Evolutionary conservation across 2,888 invertebrate species (phyloP).

Genomic region (Periphyllus acericola): DNA sequence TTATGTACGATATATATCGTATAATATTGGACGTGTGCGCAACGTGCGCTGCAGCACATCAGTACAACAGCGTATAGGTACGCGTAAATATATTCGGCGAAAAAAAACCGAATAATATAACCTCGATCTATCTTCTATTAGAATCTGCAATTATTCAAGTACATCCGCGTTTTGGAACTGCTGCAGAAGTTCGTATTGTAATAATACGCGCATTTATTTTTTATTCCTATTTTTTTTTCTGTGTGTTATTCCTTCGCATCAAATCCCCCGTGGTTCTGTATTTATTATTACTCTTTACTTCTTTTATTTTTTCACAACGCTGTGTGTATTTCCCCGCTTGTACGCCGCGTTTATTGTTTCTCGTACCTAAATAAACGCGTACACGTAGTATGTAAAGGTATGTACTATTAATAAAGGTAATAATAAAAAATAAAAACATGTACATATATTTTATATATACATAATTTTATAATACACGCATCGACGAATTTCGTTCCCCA

Average conservation of each 20-base stretch:
- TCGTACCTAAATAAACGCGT: neutral
- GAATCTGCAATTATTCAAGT: conserved; percentile 51
- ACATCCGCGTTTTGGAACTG: conserved; percentile 39
- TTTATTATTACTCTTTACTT: conserved; percentile 30
- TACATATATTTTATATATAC: neutral
- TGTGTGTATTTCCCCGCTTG: neutral
- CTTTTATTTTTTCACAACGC: neutral
- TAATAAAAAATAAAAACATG: conserved; percentile 29
- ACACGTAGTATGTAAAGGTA: neutral
- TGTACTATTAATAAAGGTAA: neutral
- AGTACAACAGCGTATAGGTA: neutral
- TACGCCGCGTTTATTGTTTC: conserved; percentile 21
- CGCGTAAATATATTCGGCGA: neutral
- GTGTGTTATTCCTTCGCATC: conserved; percentile 19
- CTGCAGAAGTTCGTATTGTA: conserved; percentile 8
- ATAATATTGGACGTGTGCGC: neutral
- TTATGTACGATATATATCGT: no score
- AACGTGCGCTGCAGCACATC: neutral
- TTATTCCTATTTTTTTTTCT: neutral
- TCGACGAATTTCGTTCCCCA: neutral
- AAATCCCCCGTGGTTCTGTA: conserved; percentile 20
- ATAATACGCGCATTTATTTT: neutral
- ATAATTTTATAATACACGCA: neutral
- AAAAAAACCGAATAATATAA: conserved; percentile 15
- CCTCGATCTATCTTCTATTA: conserved; percentile 45